phyloP scores from a whole-genome alignment of 2,888 invertebrate genomes.

The Spodoptera littoralis region DNA sequence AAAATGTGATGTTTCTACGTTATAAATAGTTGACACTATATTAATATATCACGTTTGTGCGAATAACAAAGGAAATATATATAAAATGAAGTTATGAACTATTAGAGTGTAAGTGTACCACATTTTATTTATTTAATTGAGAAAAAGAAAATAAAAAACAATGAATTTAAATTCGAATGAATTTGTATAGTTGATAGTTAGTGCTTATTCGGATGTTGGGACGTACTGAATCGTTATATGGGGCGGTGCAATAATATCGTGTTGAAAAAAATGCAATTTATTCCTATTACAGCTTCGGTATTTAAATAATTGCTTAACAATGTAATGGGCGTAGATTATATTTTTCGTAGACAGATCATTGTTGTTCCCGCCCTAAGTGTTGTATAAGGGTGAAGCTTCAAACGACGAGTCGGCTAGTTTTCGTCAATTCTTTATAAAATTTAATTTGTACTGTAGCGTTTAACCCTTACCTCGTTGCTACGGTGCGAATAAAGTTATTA shows the following conservation, averaged over 20 bases:
- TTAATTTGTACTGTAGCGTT: constrained; percentile 66
- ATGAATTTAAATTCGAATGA: constrained; percentile 71
- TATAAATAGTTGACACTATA: constrained; percentile 81
- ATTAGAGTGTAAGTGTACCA: constrained; percentile 81
- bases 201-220: constrained; percentile 58
- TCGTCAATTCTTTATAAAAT: constrained; percentile 75
- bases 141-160: constrained; percentile 57
- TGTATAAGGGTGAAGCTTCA: constrained; percentile 55
- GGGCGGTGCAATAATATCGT: constrained; percentile 50
- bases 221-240: constrained; percentile 38
- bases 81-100: constrained; percentile 83
- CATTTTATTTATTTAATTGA: constrained; percentile 78
- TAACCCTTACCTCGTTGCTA: constrained; percentile 54
- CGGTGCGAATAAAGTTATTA: constrained; percentile 51
- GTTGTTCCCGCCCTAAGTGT: constrained; percentile 31
- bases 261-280: constrained; percentile 42
- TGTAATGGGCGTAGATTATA: constrained; percentile 41
- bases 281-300: constrained; percentile 46
- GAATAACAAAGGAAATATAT: constrained; percentile 65
- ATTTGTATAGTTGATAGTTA: constrained; percentile 64
- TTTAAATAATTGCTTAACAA: constrained; percentile 53
- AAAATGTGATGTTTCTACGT: constrained; percentile 82
- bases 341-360: constrained; percentile 28
- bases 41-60: constrained; percentile 79
- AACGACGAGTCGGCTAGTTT: constrained; percentile 61